phyloP scores from a whole-genome alignment of 2,113 vertebrate genomes.

The Piliocolobus tephrosceles region DNA sequence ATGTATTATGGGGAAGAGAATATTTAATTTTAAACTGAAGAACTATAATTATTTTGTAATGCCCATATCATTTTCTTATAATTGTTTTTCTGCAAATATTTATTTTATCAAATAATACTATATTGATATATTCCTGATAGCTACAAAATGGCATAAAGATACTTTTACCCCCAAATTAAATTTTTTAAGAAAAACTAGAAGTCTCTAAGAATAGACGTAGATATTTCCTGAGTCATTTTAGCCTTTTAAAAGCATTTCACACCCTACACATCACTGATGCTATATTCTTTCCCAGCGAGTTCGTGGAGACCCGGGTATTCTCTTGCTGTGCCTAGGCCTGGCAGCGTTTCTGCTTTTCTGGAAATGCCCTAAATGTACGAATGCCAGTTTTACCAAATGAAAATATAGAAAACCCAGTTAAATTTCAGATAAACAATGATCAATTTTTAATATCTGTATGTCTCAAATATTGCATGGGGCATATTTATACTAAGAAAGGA shows the following conservation, averaged over 20 bases:
- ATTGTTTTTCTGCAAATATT: neutral
- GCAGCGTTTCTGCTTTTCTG: neutral
- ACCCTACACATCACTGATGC: neutral
- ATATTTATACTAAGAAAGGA: neutral
- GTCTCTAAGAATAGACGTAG: neutral
- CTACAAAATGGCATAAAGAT: neutral
- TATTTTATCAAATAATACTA: neutral
- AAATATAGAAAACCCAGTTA: neutral
- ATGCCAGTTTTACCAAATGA: neutral
- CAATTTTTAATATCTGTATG: neutral
- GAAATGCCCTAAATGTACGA: neutral
- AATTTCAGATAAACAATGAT: neutral
- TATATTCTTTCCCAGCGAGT: neutral
- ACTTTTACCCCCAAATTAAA: neutral
- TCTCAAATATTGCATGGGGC: neutral
- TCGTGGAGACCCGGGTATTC: neutral
- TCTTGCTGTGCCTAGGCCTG: neutral
- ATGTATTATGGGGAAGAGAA: neutral
- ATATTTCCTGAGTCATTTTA: neutral
- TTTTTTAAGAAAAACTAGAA: neutral
- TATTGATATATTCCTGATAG: neutral
- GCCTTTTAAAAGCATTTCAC: neutral
- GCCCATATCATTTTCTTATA: neutral
- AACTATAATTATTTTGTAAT: neutral
- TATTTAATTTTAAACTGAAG: neutral